Evolutionary conservation across 2,888 invertebrate species (phyloP).

Genomic region (Sphaeridia pumilis): DNA sequence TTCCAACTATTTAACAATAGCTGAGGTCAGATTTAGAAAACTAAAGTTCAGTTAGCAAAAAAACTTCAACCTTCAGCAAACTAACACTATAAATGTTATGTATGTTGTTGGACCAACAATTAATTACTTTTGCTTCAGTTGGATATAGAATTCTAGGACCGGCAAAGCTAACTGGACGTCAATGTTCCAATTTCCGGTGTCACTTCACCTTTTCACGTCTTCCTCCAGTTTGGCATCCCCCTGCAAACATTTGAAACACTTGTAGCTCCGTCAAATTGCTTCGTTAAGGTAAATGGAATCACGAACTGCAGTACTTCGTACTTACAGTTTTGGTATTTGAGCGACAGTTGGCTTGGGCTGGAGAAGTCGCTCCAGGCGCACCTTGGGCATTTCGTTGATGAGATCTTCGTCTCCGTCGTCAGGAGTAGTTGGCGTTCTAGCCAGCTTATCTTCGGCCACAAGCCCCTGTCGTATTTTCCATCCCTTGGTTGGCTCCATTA

Average conservation of each 20-base stretch:
- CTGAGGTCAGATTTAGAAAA: too few relatives aligned
- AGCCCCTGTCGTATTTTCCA: slow-evolving; percentile 13
- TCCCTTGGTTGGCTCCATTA: slow-evolving; percentile 7
- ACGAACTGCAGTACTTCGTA: too few relatives aligned
- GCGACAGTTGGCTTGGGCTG: background rate
- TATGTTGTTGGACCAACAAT: background rate
- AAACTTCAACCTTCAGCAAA: too few relatives aligned
- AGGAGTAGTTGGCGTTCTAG: background rate
- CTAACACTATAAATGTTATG: background rate
- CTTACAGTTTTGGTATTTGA: slow-evolving; percentile 10
- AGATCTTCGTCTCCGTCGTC: too few relatives aligned
- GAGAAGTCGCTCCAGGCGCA: background rate
- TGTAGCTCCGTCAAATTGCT: too few relatives aligned
- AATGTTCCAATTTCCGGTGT: too few relatives aligned
- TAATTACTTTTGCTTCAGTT: background rate
- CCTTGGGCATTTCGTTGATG: too few relatives aligned
- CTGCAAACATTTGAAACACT: background rate
- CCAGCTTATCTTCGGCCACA: background rate
- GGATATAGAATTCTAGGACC: background rate
- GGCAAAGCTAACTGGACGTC: background rate
- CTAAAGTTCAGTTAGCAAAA: too few relatives aligned
- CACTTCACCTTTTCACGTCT: too few relatives aligned
- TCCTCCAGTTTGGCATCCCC: slow-evolving; percentile 3
- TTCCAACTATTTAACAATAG: too few relatives aligned
- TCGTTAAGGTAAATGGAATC: too few relatives aligned